Evolutionary conservation across 2,113 vertebrate species (phyloP), one percentile per base, ranked within the genome.

Genomic region (Micronycteris hirsuta): DNA sequence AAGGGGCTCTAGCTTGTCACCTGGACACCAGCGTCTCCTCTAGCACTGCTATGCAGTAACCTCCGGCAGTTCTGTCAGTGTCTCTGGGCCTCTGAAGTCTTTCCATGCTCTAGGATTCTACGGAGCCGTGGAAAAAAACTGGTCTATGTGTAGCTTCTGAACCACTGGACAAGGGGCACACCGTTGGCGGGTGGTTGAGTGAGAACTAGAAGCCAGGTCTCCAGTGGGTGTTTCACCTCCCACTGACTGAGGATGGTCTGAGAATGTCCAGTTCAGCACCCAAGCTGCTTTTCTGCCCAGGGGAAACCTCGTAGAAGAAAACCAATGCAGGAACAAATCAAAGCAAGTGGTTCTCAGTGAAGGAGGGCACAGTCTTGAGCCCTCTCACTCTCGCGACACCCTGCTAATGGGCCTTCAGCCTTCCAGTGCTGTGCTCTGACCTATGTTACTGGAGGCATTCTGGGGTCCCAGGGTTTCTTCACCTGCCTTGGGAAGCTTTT

Each of bases 401-500:
- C 33, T 47, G 5, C 12, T 33, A 45, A 41, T 73, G 12, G 20
- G n/a, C 38, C 47, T 38, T 90, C 4, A 24, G 52, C 71, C 16
- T 88, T 47, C 6, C 67, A 49, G 12, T 31, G 28, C 26, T 56
- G 7, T 70, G 56, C 13, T 28, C 31, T 52, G 38, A 71, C 10
- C 20, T 82, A 4, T 36, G 33, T 80, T 92, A 38, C 67, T 41
- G 22, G 24, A 81, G 38, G 38, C 41, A 88, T 88, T 85, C 31
- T 71, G 14, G 68, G 24, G 93, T 74, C 16, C 11, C 15, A 33
- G 80, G 17, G 58, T 92, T 92, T 83, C 67, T 78, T 47, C 76
- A 89, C 38, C 26, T 89, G 20, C 65, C 38, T 90, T 47, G 70
- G 16, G 76, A 97, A 41, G 41, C 54, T 85, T 94, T 96, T 61